These are phyloP conservation scores for Cantharis rufa DNA, from an alignment of 2,888 invertebrate genomes.

Conservation along the genomic window DNA sequence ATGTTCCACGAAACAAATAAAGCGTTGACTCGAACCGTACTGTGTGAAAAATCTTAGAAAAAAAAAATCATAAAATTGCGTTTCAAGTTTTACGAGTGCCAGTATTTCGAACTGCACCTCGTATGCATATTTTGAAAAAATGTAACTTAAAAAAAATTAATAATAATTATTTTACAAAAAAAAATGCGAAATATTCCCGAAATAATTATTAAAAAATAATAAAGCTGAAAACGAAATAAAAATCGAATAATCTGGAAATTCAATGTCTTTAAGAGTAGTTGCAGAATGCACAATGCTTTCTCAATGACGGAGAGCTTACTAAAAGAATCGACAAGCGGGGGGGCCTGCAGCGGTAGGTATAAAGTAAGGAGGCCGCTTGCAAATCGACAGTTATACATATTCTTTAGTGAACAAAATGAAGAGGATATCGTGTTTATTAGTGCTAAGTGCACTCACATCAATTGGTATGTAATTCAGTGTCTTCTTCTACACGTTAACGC, in stretches of 20 bases:
- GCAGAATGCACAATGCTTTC: constrained; percentile 28
- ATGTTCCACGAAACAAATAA: neutral
- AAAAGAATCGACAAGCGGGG: constrained; percentile 32
- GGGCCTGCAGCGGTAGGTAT: constrained; percentile 43
- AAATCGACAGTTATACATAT: constrained; percentile 46
- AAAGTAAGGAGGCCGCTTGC: constrained; percentile 48
- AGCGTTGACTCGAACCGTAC: neutral
- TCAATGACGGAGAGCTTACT: constrained; percentile 24
- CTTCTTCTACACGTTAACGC: constrained; percentile 24
- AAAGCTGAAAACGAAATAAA: neutral
- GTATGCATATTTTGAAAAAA: neutral
- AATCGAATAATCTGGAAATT: neutral
- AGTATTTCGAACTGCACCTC: neutral
- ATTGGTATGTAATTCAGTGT: constrained; percentile 52
- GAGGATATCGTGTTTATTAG: constrained; percentile 54
- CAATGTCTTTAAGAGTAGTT: constrained; percentile 1
- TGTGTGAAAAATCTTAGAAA: neutral
- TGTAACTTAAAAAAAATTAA: too few relatives aligned
- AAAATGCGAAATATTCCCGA: too few relatives aligned
- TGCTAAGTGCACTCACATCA: constrained; percentile 53
- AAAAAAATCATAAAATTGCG: neutral
- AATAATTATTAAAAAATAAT: neutral
- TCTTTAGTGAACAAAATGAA: constrained; percentile 48
- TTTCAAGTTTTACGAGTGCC: neutral
- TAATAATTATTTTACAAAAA: too few relatives aligned